Conservation (phyloP, 2,888 invertebrate genomes). For the Drosophila greeni region DNA sequence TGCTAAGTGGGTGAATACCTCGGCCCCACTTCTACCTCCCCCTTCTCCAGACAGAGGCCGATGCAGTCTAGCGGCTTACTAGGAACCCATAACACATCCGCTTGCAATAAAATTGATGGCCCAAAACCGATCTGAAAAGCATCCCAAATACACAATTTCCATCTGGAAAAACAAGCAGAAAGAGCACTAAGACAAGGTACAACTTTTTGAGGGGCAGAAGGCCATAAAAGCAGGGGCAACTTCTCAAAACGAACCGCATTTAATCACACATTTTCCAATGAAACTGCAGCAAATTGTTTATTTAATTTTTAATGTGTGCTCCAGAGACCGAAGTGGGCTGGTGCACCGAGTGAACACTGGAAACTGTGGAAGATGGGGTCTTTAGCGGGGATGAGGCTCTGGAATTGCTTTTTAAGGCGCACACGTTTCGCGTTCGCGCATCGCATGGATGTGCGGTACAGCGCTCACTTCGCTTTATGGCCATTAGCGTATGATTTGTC, state of each 20-base stretch:
- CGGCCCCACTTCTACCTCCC: neutral
- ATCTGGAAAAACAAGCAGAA: constrained; percentile 23
- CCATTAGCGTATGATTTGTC: constrained; percentile 75
- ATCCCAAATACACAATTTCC: constrained; percentile 49
- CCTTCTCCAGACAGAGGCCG: neutral
- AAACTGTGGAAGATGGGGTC: neutral
- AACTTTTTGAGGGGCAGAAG: constrained; percentile 13
- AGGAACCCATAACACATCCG: constrained; percentile 65
- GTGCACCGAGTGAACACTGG: neutral
- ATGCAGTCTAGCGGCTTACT: constrained; percentile 27
- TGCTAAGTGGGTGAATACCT: constrained; percentile 17
- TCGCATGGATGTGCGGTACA: constrained; percentile 47
- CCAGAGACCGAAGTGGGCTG: constrained; percentile 24
- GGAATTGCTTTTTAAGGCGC: constrained; percentile 30
- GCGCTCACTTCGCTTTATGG: constrained; percentile 64
- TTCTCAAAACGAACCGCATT: constrained; percentile 55
- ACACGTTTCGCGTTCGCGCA: constrained; percentile 49
- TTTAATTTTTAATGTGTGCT: constrained; percentile 71
- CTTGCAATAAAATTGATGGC: constrained; percentile 69
- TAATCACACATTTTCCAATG: constrained; percentile 74
- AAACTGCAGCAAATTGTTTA: constrained; percentile 74
- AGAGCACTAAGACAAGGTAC: constrained; percentile 20
- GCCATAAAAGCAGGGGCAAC: constrained; percentile 37
- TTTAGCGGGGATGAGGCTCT: constrained; percentile 2
- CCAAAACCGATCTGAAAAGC: constrained; percentile 60